Evolutionary conservation across 2,888 invertebrate genomes (phyloP).

Genomic region (Megamerina dolium): DNA sequence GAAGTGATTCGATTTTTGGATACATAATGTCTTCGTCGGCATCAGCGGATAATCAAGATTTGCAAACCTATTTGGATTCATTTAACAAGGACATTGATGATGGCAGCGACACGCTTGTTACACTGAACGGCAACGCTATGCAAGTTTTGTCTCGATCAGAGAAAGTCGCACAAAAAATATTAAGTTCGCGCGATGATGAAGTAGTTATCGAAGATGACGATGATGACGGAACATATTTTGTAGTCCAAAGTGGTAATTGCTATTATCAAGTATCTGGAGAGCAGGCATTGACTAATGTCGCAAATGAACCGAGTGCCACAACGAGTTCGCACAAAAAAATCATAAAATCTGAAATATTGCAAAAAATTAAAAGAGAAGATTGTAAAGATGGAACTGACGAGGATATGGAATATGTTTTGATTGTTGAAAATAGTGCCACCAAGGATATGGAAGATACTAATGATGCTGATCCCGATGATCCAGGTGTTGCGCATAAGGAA

Average conservation of each 20-base stretch:
- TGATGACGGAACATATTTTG: conserved; percentile 64
- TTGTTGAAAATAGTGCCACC: conserved; percentile 58
- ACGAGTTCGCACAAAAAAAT: no score
- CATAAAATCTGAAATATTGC: no score
- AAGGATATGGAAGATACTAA: no score
- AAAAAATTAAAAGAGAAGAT: no score
- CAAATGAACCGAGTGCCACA: neutral
- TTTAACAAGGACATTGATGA: conserved; percentile 75
- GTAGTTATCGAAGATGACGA: conserved; percentile 24
- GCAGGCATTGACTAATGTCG: conserved; percentile 35
- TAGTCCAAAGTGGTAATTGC: conserved; percentile 62
- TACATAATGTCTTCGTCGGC: no score
- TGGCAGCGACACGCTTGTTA: conserved; percentile 40
- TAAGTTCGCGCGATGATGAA: conserved; percentile 15
- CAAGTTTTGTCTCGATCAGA: conserved; percentile 11
- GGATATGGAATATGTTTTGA: conserved; percentile 63
- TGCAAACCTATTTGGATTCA: conserved; percentile 74
- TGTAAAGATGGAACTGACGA: no score
- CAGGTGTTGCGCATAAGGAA: conserved; percentile 54
- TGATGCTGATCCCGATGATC: conserved; percentile 47
- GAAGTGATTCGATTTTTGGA: no score
- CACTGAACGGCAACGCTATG: conserved; percentile 7
- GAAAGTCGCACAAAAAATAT: conserved; percentile 9
- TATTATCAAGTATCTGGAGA: conserved; percentile 71
- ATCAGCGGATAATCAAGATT: conserved; percentile 46